Conservation (phyloP, 2,888 invertebrate genomes). For the Cephus rjabovi region DNA sequence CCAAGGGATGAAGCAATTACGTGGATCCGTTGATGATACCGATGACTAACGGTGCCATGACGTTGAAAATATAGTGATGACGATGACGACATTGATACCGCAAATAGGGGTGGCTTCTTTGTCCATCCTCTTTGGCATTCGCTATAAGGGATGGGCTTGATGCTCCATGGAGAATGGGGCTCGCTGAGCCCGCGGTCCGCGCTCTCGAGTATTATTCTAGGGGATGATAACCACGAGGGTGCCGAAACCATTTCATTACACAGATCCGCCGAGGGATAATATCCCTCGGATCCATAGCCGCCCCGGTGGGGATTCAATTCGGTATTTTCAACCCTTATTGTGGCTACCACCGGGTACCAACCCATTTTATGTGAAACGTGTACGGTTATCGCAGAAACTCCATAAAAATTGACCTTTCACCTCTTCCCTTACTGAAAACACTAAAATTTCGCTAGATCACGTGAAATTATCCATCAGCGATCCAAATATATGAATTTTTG, state of each 20-base stretch:
- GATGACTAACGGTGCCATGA: conserved; percentile 25
- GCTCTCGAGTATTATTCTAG: conserved; percentile 4
- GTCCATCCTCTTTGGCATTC: conserved; percentile 10
- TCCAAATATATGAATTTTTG: no score
- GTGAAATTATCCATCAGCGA: neutral
- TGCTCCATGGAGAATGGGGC: neutral
- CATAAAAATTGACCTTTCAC: neutral
- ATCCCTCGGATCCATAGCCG: conserved; percentile 51
- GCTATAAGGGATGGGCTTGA: neutral
- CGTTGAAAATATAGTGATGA: conserved; percentile 21
- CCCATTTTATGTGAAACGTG: neutral
- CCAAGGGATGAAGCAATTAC: conserved; percentile 49
- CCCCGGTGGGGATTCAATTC: conserved; percentile 57
- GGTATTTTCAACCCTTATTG: conserved; percentile 48
- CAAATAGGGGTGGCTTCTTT: conserved; percentile 27
- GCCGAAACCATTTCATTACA: conserved; percentile 65
- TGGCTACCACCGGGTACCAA: conserved; percentile 14
- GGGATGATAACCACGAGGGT: conserved; percentile 44
- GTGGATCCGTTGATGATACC: conserved; percentile 42
- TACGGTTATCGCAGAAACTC: neutral
- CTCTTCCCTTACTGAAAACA: neutral
- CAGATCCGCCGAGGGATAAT: conserved; percentile 60
- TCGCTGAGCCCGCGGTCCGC: neutral
- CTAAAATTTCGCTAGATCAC: neutral
- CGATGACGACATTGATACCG: conserved; percentile 30